Base-by-base conservation (phyloP, 92 coral and sea anemone genomes). In the Porites rus region DNA sequence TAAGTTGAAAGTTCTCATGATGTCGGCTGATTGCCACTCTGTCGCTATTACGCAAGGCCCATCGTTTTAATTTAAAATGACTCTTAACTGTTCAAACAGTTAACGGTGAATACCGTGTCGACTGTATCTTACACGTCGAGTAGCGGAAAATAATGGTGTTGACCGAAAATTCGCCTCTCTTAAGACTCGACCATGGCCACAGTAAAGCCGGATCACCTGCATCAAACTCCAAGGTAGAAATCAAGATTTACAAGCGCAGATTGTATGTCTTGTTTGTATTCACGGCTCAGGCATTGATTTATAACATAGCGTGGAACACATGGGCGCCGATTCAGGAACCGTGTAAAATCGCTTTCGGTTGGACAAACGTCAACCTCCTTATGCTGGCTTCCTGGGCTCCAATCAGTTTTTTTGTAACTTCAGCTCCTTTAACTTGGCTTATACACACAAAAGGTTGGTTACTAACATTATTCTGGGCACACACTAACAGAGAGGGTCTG, bases 271-370 rank as follows among this genome's bases (percentile, higher is more conserved):
- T 94, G 19, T 28, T 51, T 3, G 52, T 94, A 14, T 92, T 69
- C 73, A 83, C 97, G 14, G 87, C 87, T 0, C 75, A 89, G 43
- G 90, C 87, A 11, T 50, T 85, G 16, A 67, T 92, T 22, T 76
- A 75, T 60, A 94, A 87, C 62, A 67, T 94, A 86, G 65, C 88
- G 8, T 90, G 89, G 88, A 94, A 94, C 65, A 87, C 97, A 0
- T 94, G 92, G 89, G 70, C 84, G 0, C 97, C 97, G 18, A 92
- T 94, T 9, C 90, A 94, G 62, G 91, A 85, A 24, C 93, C 97
- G 0, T 51, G 86, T 58, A 82, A 94, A 79, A 74, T 92, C 64
- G 81, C 88, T 12, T 94, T 92, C 73, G 92, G 80, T 4, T 94
- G 97, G 97, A 71, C 73, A 46, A 83, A 94, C 51, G 89, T 92